Evolutionary conservation across 2,888 invertebrate genomes (phyloP), one percentile per base, ranked within the genome.

Genomic region (Aphodius sticticus): DNA sequence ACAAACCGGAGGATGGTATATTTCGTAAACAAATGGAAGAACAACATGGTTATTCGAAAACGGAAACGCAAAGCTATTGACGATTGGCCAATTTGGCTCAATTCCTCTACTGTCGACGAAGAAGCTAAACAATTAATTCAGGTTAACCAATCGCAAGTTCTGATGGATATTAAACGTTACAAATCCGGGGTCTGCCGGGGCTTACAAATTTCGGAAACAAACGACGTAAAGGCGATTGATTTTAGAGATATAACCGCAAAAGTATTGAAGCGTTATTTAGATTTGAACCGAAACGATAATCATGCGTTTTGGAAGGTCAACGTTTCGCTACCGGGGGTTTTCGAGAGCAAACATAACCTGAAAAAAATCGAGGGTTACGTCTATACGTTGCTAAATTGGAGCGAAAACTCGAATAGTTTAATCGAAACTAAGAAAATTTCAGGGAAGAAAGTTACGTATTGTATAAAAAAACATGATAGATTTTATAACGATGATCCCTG

Each of bases 281-380:
- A 36, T 37, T 83, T 82, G 16, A 84, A 81, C 15, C 83, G 83
- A 70, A 81, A 86, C 76, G 86, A 84, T 35, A 87, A 85, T 76
- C 85, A 87, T 71, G 82, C 89, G n/a, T 91, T 88, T 83, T 94
- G 94, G 94, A 94, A 94, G 88, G 86, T 93, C 53, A 90, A 92
- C 6, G 86, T 94, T 76, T 90, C 70, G 0, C 35, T 77, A 16
- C 77, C 77, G 15, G 69, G 35, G n/a, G 87, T 16, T 74, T 74
- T 74, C 7, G 35, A n/a, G 7, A 74, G 37, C 3, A 82, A 86
- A 16, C 84, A 69, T 86, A 87, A 81, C 79, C 88, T n/a, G 78
- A 82, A 9, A 53, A 53, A 38, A 26, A 35, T 78, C 7, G 80
- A 79, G 81, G 75, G 35, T 36, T 26, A 35, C 6, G n/a, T 74